Percentiles rank a stretch among this genome's conserved stretches.
phyloP scores from a whole-genome alignment of 2,888 invertebrate species.

The Linnaemya vulpina region DNA sequence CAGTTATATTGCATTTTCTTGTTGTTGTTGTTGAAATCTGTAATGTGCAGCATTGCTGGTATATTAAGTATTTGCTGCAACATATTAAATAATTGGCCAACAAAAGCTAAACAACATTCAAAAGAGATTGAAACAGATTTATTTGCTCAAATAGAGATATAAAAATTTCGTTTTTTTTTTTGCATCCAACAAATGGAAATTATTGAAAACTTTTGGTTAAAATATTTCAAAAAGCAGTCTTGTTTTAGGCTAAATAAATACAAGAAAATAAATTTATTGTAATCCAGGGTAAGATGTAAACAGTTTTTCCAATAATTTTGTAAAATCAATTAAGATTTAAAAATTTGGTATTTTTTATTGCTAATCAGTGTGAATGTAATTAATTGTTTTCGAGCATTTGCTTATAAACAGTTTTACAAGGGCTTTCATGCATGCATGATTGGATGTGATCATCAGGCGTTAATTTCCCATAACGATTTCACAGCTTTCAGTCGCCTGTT shows the following conservation, averaged over 20 bases:
- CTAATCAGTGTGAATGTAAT: neutral
- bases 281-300: too few species aligned
- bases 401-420: neutral
- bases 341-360: too few species aligned
- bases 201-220: neutral
- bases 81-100: conserved; percentile 65
- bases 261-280: neutral
- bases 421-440: neutral
- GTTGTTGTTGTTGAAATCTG: conserved; percentile 17
- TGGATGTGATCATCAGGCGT: neutral
- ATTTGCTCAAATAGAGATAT: conserved; percentile 34
- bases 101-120: conserved; percentile 47
- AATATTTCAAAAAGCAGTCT: neutral
- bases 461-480: neutral
- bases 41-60: conserved; percentile 6
- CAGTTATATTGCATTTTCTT: conserved; percentile 56
- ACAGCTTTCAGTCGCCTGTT: neutral
- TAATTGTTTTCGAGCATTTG: neutral
- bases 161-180: neutral
- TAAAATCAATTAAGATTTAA: too few species aligned
- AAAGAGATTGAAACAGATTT: conserved; percentile 53
- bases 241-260: neutral
- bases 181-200: neutral
- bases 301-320: too few species aligned
- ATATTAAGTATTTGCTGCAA: conserved; percentile 13